phyloP scores from a whole-genome alignment of 2,797 vertebrate genomes.

The Tangara arthus region DNA sequence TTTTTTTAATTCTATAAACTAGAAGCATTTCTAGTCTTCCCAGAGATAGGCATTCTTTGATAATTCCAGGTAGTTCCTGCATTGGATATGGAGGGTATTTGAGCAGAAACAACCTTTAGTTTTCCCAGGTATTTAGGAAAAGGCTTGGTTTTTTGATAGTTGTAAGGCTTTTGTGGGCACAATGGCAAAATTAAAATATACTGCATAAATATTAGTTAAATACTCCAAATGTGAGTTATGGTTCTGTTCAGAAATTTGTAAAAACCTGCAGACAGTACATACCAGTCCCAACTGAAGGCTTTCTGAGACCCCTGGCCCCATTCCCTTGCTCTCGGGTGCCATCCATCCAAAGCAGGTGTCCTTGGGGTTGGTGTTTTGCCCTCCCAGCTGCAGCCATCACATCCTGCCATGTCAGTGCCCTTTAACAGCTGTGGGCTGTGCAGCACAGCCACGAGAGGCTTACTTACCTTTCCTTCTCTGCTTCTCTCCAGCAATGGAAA shows the following conservation, averaged over 20 bases:
- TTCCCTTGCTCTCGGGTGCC: neutral
- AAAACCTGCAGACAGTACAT: neutral
- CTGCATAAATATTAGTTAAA: neutral
- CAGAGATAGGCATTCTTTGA: neutral
- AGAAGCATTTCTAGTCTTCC: neutral
- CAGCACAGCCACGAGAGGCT: neutral
- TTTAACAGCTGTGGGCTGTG: neutral
- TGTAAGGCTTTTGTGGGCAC: neutral
- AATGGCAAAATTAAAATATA: neutral
- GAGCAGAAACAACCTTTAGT: neutral
- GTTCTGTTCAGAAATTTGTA: neutral
- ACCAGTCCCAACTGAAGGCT: neutral
- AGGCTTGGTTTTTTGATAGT: neutral
- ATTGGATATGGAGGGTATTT: neutral
- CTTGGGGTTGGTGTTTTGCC: neutral
- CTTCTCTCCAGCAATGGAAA: neutral
- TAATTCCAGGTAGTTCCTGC: neutral
- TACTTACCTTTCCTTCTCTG: neutral
- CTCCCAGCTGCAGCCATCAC: neutral
- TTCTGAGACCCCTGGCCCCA: neutral
- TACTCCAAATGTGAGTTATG: neutral
- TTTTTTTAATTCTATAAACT: neutral
- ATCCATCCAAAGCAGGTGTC: neutral
- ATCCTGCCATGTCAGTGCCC: fast-evolving
- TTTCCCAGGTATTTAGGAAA: neutral